These are phyloP conservation scores for Porites australiensis DNA, from an alignment of 64 coral and sea anemone species.

Conservation along the genomic window DNA sequence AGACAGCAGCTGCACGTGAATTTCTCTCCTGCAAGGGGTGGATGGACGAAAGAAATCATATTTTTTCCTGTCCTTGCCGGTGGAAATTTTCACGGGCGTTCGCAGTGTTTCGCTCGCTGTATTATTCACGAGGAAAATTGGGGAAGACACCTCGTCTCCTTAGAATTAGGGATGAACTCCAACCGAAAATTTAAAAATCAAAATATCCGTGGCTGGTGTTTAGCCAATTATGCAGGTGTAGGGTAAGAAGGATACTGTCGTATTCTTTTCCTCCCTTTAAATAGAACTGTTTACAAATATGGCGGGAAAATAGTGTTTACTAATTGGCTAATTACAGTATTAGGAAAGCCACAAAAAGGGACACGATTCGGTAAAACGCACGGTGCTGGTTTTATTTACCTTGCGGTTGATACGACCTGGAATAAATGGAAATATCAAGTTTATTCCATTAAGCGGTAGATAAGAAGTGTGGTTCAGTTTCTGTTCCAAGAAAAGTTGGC, in stretches of 20 bases:
- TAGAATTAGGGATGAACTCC: neutral
- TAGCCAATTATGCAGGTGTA: neutral
- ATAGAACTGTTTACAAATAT: conserved; percentile 15
- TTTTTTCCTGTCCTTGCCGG: no score
- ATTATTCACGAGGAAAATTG: no score
- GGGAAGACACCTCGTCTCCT: no score
- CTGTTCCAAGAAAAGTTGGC: neutral
- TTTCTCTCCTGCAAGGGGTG: no score
- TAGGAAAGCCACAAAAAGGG: neutral
- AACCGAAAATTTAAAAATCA: neutral
- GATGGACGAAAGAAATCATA: no score
- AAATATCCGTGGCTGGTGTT: neutral
- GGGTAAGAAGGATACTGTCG: neutral
- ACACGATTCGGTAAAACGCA: neutral
- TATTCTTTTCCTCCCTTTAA: neutral
- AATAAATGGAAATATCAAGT: conserved; percentile 46
- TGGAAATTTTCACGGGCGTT: no score
- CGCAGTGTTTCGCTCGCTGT: no score
- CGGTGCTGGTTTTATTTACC: conserved; percentile 13
- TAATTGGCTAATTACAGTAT: neutral
- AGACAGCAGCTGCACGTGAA: no score
- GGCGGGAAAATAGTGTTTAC: neutral
- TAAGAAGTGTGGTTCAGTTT: conserved; percentile 5
- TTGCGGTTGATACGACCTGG: conserved; percentile 42
- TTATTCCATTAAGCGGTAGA: neutral